Evolutionary conservation across 2,113 vertebrate genomes (phyloP).

Genomic region (Cryptomyrus ogoouensis): DNA sequence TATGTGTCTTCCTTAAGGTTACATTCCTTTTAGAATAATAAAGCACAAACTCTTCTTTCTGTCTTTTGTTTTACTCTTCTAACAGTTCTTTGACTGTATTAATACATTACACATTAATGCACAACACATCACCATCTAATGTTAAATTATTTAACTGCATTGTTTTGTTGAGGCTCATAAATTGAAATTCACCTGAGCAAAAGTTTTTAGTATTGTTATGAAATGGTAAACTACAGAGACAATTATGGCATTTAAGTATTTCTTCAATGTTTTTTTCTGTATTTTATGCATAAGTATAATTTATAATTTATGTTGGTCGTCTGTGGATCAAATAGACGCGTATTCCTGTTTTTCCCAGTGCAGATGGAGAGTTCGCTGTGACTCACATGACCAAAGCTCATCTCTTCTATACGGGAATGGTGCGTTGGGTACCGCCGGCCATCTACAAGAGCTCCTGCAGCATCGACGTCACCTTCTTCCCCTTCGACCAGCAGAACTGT

Average conservation of each 20-base stretch:
- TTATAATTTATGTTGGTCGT: neutral
- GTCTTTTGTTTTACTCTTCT: neutral
- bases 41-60: neutral
- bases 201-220: neutral
- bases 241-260: neutral
- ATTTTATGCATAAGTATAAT: neutral
- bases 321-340: neutral
- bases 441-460: conserved; percentile 80
- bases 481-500: conserved; percentile 75
- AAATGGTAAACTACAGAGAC: neutral
- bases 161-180: neutral
- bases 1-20: conserved; percentile 9
- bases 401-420: conserved; percentile 54
- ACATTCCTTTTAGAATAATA: neutral
- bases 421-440: conserved; percentile 66
- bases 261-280: neutral
- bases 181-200: neutral
- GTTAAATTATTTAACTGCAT: neutral
- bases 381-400: conserved; percentile 75
- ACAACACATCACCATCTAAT: neutral
- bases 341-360: conserved; percentile 41
- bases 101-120: neutral
- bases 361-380: conserved; percentile 66
- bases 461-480: conserved; percentile 70
- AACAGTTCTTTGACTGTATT: neutral